Percentiles rank a stretch among this genome's conserved stretches.
Conservation (phyloP, 2,113 vertebrate species). For the Hippocampus zosterae region DNA sequence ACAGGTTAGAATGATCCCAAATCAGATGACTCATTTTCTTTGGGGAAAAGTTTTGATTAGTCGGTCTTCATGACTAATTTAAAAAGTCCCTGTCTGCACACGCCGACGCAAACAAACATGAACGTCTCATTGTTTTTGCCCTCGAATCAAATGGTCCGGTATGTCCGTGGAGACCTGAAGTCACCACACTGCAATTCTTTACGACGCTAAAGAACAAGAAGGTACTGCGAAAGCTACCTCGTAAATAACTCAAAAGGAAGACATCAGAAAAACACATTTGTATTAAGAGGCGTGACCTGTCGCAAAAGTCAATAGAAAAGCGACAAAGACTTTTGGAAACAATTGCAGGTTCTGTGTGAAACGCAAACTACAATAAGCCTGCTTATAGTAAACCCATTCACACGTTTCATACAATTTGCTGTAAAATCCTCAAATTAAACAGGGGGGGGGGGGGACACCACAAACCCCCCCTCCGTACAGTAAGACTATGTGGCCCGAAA, state of each 20-base stretch:
- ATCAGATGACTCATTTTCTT: slow-evolving; percentile 39
- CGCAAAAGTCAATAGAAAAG: neutral
- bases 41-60: slow-evolving; percentile 1
- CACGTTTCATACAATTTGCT: neutral
- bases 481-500: neutral
- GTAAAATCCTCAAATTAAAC: neutral
- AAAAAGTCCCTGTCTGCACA: slow-evolving; percentile 10
- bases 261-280: neutral
- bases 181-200: slow-evolving; percentile 15
- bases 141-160: neutral
- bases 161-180: slow-evolving; percentile 21
- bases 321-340: neutral
- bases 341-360: neutral
- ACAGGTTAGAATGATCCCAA: slow-evolving; percentile 9
- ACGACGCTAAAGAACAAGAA: neutral
- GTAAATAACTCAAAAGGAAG: slow-evolving; percentile 15
- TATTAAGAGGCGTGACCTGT: neutral
- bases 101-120: neutral
- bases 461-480: neutral
- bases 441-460: neutral
- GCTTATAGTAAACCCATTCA: neutral
- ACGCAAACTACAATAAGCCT: neutral
- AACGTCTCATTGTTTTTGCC: neutral
- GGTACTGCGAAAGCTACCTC: slow-evolving; percentile 2
- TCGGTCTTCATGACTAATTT: slow-evolving; percentile 33